Evolutionary conservation across 1,140 invertebrate species (phyloP), one percentile per base, ranked within the genome.

Genomic region (Drosophila repletoides): DNA sequence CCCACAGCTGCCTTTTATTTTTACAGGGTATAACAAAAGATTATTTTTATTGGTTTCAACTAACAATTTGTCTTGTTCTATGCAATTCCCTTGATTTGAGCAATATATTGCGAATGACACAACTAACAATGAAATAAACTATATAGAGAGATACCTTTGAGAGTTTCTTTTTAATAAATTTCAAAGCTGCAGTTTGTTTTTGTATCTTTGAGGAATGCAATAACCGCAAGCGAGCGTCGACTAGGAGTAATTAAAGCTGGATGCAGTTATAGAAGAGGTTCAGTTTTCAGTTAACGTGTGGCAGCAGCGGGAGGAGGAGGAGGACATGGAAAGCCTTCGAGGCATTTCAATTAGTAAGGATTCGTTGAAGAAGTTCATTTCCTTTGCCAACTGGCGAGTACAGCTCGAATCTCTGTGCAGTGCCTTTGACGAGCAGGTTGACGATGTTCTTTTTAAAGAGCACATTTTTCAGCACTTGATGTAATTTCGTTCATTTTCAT

Each of bases 271-370:
- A 9, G 29, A 15, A 21, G 29, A 36, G 24, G 14, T 26, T 28
- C 14, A 29, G 17, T 41, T n/a, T 56, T 22, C 51, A 22, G 51
- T 7, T 10, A 22, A 1, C 24, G 28, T 17, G 21, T 31, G 43
- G n/a, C n/a, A n/a, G n/a, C n/a, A n/a, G n/a, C n/a, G n/a, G n/a
- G n/a, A n/a, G n/a, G n/a, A n/a, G n/a, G n/a, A n/a, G n/a, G n/a
- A n/a, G n/a, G n/a, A n/a, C 61, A 46, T 24, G 7, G 17, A 21
- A 41, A 6, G 21, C 38, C 38, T 29, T 26, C 12, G 29, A 55
- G 55, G 40, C 36, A 59, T 70, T 81, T 77, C 51, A 73, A 73
- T 83, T 76, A 73, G 69, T 74, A 52, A 41, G 58, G 36, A 51
- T 51, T 51, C 41, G 58, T 41, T 28, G 31, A 15, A 12, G 19